Conservation (phyloP, 2,797 vertebrate species). For the Prionace glauca region DNA sequence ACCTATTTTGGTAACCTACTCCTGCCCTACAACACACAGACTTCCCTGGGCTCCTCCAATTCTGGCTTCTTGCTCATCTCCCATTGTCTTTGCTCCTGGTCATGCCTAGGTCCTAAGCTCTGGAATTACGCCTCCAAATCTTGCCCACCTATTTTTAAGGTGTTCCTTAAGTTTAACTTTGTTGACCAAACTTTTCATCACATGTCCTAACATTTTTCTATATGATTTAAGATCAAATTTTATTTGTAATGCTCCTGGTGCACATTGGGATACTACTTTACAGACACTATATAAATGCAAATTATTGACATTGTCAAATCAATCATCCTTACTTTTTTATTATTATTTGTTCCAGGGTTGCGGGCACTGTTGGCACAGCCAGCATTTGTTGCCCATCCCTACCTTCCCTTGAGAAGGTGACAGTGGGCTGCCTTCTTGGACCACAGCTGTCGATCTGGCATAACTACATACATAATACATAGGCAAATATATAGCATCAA, state of each 20-base stretch:
- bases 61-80: too few relatives aligned
- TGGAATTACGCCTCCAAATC: background rate
- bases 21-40: too few relatives aligned
- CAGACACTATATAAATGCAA: background rate
- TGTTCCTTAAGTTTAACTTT: background rate
- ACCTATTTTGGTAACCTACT: too few relatives aligned
- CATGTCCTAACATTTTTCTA: background rate
- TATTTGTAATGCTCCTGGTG: background rate
- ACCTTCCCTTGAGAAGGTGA: background rate
- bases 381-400: background rate
- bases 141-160: background rate
- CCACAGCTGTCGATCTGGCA: background rate
- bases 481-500: background rate
- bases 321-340: background rate
- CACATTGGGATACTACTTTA: background rate
- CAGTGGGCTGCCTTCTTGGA: background rate
- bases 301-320: background rate
- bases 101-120: background rate
- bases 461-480: background rate
- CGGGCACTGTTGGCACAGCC: too few relatives aligned
- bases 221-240: background rate
- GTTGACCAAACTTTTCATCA: background rate
- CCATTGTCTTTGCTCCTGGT: too few relatives aligned
- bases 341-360: background rate
- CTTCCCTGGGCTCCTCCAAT: too few relatives aligned